A percentile compares a stretch with the other conserved stretches of the same genome.
Conservation (phyloP, 1,140 invertebrate species). For the Eupristina koningsbergeri region DNA sequence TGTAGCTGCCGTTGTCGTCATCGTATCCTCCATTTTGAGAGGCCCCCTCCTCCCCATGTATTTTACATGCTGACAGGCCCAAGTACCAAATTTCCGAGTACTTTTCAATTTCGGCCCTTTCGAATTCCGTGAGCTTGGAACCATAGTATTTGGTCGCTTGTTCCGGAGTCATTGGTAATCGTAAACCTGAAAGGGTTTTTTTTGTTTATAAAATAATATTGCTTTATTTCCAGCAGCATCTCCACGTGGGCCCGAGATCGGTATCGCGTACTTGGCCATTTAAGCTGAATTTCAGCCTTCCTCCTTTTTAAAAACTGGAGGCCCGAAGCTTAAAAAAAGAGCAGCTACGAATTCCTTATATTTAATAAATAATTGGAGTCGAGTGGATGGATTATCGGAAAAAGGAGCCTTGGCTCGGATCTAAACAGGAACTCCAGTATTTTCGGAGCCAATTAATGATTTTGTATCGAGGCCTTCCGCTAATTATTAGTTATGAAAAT, state of each 20-base stretch:
- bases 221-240: too few species aligned
- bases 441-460: background rate
- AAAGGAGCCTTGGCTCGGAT: background rate
- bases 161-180: constrained; percentile 71
- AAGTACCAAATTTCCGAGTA: constrained; percentile 93
- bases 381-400: background rate
- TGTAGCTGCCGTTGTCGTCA: constrained; percentile 93
- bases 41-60: constrained; percentile 84
- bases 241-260: too few species aligned
- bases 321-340: too few species aligned
- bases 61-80: constrained; percentile 87
- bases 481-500: background rate
- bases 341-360: too few species aligned
- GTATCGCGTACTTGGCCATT: too few species aligned
- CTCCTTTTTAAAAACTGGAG: too few species aligned
- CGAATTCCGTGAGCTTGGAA: constrained; percentile 87
- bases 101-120: constrained; percentile 87
- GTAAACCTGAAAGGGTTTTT: constrained; percentile 63
- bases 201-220: too few species aligned
- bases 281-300: too few species aligned
- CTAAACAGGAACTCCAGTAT: background rate
- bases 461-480: background rate
- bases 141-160: constrained; percentile 88
- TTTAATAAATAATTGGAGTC: too few species aligned
- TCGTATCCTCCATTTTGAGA: constrained; percentile 90